phyloP scores from a whole-genome alignment of 2,888 invertebrate genomes.

The Exephanes ischioxanthus region DNA sequence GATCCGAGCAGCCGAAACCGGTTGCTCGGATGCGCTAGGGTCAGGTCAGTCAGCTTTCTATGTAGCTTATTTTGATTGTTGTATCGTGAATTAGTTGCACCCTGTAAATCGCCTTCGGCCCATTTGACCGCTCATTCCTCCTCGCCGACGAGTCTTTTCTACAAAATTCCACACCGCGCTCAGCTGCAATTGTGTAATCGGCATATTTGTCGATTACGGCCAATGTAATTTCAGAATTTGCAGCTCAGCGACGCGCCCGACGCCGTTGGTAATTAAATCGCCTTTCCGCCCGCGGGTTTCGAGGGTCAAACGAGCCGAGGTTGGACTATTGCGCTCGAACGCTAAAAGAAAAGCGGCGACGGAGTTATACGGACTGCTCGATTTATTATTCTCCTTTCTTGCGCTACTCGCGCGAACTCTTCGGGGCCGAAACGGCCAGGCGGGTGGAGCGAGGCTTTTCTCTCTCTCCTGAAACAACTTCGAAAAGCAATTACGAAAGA shows the following conservation, averaged over 20 bases:
- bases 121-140: neutral
- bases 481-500: constrained; percentile 69
- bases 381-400: constrained; percentile 65
- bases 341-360: constrained; percentile 12
- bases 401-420: constrained; percentile 39
- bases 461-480: constrained; percentile 65
- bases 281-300: constrained; percentile 4
- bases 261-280: constrained; percentile 53
- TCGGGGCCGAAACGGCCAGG: constrained; percentile 2
- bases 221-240: constrained; percentile 16
- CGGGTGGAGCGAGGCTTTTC: constrained; percentile 25
- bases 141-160: neutral
- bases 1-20: no score
- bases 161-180: neutral
- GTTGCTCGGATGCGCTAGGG: no score
- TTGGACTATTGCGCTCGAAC: neutral
- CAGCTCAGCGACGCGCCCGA: constrained; percentile 3
- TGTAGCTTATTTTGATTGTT: no score
- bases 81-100: no score
- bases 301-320: constrained; percentile 37
- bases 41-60: no score
- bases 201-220: neutral
- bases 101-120: no score
- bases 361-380: constrained; percentile 39
- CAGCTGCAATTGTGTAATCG: neutral